Evolutionary conservation across 2,797 vertebrate species (phyloP), one percentile per base, ranked within the genome.

Genomic region (Spheniscus humboldti): DNA sequence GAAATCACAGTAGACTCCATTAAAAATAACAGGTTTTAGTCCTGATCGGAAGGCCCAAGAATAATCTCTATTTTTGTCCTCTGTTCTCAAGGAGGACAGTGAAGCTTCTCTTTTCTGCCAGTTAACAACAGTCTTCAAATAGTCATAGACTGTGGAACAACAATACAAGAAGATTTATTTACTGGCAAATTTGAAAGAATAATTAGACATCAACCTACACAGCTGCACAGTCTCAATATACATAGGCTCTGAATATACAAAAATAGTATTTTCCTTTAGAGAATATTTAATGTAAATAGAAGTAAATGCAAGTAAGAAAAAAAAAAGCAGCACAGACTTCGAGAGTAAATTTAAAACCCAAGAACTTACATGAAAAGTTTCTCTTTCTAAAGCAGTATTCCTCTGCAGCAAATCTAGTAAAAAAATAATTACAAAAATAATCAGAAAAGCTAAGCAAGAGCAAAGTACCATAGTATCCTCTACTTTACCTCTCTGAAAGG

Each of bases 331-430:
- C 24, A 79, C 6, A 72, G 50, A 77, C 10, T 52, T 59, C 41
- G 15, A 74, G 13, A 91, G n/a, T 43, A 79, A 73, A 74, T 71
- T 88, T 72, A 11, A 88, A 24, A 47, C 45, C 1, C 4, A 86
- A 41, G 41, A 88, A 91, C 98, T 98, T 96, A 98, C 98, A 60
- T 73, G 57, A 39, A 45, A 79, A 62, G 92, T 74, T 47, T 97
- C 95, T 47, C 12, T 75, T 79, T 62, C 85, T 76, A 73, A 20
- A 45, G 62, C 56, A 86, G 63, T 8, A 50, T 52, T 95, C 43
- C 22, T 94, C 43, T 78, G 96, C 37, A 62, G 85, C 37, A 72
- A 59, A 86, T 71, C 98, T 98, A 83, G 81, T 91, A 57, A 88
- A 90, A 41, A 94, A 94, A 91, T 14, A 94, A 90, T 86, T 43